A percentile compares a stretch with the other conserved stretches of the same genome.
Evolutionary conservation across 2,797 vertebrate genomes (phyloP).

Genomic region (Rhinoraja longicauda): DNA sequence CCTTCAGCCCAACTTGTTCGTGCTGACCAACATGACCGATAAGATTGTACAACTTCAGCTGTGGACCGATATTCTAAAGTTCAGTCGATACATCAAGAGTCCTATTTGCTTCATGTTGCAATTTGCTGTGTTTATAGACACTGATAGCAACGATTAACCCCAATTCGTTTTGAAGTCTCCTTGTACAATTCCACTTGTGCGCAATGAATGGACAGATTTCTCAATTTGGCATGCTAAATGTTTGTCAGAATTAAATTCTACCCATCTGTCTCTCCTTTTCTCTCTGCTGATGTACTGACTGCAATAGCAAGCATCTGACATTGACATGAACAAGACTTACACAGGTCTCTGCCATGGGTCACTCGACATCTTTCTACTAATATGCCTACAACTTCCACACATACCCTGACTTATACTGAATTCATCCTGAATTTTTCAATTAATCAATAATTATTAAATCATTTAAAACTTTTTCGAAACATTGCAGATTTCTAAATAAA

Average conservation of each 20-base stretch:
- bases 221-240: not conserved
- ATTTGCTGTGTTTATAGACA: not conserved
- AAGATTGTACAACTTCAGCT: not conserved
- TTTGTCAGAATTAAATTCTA: not conserved
- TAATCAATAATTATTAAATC: not conserved
- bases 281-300: not conserved
- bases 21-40: too few species aligned
- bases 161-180: not conserved
- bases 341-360: not conserved
- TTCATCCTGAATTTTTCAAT: not conserved
- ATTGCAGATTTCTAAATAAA: not conserved
- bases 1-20: too few species aligned
- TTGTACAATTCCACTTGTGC: not conserved
- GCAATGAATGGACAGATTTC: not conserved
- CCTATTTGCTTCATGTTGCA: not conserved
- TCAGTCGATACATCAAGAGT: not conserved
- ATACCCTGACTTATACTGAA: not conserved
- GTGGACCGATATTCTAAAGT: not conserved
- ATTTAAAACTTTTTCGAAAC: not conserved
- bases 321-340: not conserved
- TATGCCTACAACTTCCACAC: not conserved
- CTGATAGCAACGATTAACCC: not conserved
- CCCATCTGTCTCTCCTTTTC: not conserved
- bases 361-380: not conserved
- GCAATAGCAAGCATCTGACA: not conserved